Evolutionary conservation across 1,140 invertebrate genomes (phyloP).

Genomic region (Stenopsyche tienmushanensis): DNA sequence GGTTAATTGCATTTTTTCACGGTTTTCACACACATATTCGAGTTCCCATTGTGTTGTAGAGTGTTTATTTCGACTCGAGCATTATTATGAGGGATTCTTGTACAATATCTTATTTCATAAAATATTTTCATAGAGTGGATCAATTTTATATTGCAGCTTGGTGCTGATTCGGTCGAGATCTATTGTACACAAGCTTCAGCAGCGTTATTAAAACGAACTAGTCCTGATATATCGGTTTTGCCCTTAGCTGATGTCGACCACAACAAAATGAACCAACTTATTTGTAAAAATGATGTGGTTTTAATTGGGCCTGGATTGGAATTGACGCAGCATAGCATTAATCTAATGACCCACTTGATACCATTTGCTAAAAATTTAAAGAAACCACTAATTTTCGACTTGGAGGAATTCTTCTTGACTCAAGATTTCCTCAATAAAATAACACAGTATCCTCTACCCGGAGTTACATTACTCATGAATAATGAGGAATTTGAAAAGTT

Average conservation of each 20-base stretch:
- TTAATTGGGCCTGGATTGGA: conserved; percentile 79
- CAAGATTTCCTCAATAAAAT: conserved; percentile 50
- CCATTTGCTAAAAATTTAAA: conserved; percentile 49
- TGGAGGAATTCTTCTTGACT: conserved; percentile 69
- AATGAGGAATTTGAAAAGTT: conserved; percentile 63
- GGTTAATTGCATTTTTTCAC: no score
- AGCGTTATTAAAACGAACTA: conserved; percentile 73
- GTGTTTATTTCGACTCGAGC: no score
- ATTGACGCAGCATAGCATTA: conserved; percentile 53
- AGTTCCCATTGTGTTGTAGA: no score
- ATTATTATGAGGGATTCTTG: no score
- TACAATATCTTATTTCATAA: background rate
- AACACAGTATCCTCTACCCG: conserved; percentile 41
- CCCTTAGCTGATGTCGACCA: conserved; percentile 62
- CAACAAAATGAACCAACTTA: conserved; percentile 50
- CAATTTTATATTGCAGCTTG: conserved; percentile 45
- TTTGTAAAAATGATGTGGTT: conserved; percentile 67
- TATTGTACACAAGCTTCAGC: conserved; percentile 70
- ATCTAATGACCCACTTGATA: conserved; percentile 48
- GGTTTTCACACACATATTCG: no score
- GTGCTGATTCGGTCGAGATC: conserved; percentile 73
- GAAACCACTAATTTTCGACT: conserved; percentile 74
- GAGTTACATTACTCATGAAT: conserved; percentile 75
- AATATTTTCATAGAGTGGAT: background rate
- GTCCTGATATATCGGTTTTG: conserved; percentile 81